phyloP scores from a whole-genome alignment of 2,113 vertebrate genomes.

The Salvator merianae region DNA sequence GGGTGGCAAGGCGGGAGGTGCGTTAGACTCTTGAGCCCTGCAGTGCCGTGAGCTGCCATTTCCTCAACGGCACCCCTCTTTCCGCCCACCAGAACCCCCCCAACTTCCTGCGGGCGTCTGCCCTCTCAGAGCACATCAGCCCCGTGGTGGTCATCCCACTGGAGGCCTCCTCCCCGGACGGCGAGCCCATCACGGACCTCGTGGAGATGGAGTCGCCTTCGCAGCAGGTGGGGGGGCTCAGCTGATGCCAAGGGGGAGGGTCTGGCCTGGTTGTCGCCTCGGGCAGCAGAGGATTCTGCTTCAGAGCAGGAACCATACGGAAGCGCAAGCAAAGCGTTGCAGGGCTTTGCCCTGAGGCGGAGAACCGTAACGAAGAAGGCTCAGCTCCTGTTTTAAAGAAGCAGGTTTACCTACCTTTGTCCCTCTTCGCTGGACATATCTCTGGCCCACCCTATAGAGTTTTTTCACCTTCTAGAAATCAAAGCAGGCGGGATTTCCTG shows the following conservation, averaged over 20 bases:
- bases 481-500: no score
- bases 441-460: no score
- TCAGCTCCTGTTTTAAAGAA: neutral
- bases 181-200: constrained; percentile 89
- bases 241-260: neutral
- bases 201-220: constrained; percentile 88
- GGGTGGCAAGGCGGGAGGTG: neutral
- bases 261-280: neutral
- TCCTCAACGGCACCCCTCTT: neutral
- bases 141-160: constrained; percentile 95
- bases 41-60: neutral
- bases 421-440: neutral
- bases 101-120: constrained; percentile 96
- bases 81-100: constrained; percentile 85
- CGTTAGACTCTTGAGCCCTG: neutral
- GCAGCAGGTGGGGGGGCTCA: constrained; percentile 74
- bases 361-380: neutral
- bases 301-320: neutral
- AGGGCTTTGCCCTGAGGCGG: neutral
- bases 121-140: constrained; percentile 96
- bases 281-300: neutral
- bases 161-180: constrained; percentile 91
- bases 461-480: no score
- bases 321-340: neutral
- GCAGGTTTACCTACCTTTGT: neutral